Conservation (phyloP, 2,113 vertebrate species). For the Calcarius ornatus region DNA sequence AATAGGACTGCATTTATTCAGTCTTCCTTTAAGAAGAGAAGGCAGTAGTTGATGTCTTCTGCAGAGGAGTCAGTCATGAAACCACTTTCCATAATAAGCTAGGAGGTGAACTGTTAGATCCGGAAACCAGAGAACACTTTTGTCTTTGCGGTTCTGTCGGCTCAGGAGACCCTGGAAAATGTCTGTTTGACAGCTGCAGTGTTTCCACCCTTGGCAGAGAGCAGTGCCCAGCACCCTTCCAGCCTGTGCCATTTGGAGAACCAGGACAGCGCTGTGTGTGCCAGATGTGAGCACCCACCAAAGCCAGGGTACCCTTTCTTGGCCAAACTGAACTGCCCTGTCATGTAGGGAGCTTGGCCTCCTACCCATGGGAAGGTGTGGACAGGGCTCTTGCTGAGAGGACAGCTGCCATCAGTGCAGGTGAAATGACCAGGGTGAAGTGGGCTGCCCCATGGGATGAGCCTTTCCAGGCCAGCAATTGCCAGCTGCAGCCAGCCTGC, state of each 20-base stretch:
- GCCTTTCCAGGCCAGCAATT: background rate
- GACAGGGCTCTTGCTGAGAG: background rate
- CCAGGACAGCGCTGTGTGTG: fast-evolving
- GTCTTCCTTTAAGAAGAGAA: slow-evolving; percentile 23
- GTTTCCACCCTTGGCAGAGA: background rate
- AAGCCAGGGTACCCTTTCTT: background rate
- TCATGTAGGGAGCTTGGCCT: fast-evolving
- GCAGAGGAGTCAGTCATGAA: background rate
- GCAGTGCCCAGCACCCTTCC: background rate
- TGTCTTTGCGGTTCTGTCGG: background rate
- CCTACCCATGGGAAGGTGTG: fast-evolving
- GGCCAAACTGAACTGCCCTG: background rate
- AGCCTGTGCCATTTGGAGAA: background rate
- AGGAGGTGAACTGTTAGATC: background rate
- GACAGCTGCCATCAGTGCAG: background rate
- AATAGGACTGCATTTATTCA: slow-evolving; percentile 38
- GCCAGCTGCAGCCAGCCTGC: background rate
- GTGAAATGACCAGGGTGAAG: background rate
- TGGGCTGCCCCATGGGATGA: background rate
- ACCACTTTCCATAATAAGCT: background rate
- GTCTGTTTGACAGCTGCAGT: background rate
- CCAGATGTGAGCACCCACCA: background rate
- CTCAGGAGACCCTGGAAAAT: background rate
- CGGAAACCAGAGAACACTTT: background rate
- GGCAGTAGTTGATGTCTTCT: background rate